Conservation (phyloP, 1,140 invertebrate species). For the Chymomyza costata region DNA sequence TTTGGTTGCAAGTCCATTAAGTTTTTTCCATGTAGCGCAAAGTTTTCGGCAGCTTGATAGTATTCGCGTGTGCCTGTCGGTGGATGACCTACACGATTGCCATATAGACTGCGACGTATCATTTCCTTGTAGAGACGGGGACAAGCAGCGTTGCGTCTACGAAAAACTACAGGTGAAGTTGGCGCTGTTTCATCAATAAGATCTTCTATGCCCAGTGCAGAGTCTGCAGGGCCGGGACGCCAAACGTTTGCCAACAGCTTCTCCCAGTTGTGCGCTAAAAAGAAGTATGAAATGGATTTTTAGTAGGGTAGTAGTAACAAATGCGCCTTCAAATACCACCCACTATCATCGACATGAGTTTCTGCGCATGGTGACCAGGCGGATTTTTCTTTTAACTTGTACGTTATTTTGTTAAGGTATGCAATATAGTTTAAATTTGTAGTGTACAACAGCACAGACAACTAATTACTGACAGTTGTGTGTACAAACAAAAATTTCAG, state of each 20-base stretch:
- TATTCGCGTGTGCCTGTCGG: conserved; percentile 40
- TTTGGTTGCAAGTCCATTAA: conserved; percentile 46
- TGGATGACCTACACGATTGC: conserved; percentile 41
- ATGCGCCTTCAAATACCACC: no score
- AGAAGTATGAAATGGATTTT: no score
- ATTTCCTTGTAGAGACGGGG: conserved; percentile 36
- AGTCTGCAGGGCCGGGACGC: conserved; percentile 27
- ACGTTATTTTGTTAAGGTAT: no score
- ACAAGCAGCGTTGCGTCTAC: not conserved
- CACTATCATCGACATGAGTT: no score
- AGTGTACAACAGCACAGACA: no score
- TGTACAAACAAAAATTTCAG: no score
- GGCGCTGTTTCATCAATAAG: not conserved
- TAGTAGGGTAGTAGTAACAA: no score
- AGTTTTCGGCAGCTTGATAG: conserved; percentile 61
- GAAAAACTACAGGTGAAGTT: not conserved
- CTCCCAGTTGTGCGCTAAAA: no score
- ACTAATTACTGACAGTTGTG: no score
- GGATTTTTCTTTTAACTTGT: no score
- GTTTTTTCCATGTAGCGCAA: conserved; percentile 39
- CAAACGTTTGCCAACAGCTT: conserved; percentile 47
- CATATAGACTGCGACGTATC: conserved; percentile 38
- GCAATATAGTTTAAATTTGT: no score
- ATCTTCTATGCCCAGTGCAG: conserved; percentile 3
- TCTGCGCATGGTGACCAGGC: no score